Conservation (phyloP, 2,797 vertebrate species). For the Paratrypauchen microcephalus region DNA sequence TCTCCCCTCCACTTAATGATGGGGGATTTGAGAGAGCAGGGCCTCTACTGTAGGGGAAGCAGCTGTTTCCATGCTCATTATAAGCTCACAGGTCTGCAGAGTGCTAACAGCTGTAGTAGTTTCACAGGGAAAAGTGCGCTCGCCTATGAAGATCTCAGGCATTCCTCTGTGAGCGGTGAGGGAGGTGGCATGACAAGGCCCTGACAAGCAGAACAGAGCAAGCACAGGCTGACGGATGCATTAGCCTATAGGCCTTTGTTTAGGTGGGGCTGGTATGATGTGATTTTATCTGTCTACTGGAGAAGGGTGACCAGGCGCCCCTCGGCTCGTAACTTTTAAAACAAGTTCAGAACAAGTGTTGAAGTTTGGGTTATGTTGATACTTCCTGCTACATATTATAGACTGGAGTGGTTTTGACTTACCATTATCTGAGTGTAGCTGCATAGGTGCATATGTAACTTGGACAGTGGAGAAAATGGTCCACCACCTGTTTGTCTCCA, state of each 20-base stretch:
- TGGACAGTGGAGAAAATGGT: background rate
- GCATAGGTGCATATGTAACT: too few relatives aligned
- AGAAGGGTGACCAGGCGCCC: constrained; percentile 1
- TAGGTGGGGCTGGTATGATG: constrained; percentile 44
- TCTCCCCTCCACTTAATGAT: constrained; percentile 68
- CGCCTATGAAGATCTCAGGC: constrained; percentile 64
- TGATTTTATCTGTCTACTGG: constrained; percentile 21
- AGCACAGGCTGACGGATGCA: constrained; percentile 54
- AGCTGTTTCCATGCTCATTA: constrained; percentile 81
- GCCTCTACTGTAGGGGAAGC: constrained; percentile 80
- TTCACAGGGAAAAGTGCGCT: constrained; percentile 64
- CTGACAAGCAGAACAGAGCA: constrained; percentile 53
- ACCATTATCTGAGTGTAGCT: background rate
- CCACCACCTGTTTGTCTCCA: background rate
- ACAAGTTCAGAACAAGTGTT: constrained; percentile 6
- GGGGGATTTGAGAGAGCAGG: constrained; percentile 76
- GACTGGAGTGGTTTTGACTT: background rate
- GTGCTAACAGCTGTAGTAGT: constrained; percentile 79
- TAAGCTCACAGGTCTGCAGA: constrained; percentile 75
- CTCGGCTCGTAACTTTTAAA: constrained; percentile 1
- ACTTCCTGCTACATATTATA: constrained; percentile 1
- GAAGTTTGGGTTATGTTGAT: background rate
- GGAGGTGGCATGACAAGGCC: constrained; percentile 62
- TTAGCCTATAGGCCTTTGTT: constrained; percentile 50
- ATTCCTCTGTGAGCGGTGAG: constrained; percentile 59